These are phyloP conservation scores for Spea hammondii DNA, from an alignment of 2,797 vertebrate species.

Conservation along the genomic window DNA sequence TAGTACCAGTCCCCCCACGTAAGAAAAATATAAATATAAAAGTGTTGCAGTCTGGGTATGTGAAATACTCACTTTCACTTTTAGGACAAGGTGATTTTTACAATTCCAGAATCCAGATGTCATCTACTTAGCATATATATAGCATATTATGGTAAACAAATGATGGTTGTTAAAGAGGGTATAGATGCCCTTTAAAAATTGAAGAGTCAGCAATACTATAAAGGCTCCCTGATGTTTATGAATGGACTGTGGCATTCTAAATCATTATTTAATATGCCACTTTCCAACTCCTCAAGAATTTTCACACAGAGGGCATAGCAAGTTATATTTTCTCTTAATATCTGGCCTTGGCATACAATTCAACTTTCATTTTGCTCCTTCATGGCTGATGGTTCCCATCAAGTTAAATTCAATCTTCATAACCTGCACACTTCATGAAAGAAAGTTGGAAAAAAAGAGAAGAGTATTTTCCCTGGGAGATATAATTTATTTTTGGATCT, in stretches of 20 bases:
- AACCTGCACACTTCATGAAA: conserved; percentile 58
- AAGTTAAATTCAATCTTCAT: conserved; percentile 74
- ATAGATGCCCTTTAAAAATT: conserved; percentile 3
- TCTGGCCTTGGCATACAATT: conserved; percentile 54
- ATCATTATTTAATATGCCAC: conserved; percentile 43
- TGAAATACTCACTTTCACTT: not conserved
- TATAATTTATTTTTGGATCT: conserved; percentile 77
- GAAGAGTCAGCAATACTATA: conserved; percentile 4
- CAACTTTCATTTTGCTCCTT: conserved; percentile 70
- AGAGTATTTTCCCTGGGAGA: conserved; percentile 65
- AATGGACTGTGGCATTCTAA: conserved; percentile 31
- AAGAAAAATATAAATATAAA: too few species aligned
- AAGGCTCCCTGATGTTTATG: conserved; percentile 16
- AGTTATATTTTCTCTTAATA: conserved; percentile 25
- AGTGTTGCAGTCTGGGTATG: too few species aligned
- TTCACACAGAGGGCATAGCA: not conserved
- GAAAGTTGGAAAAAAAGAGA: conserved; percentile 58
- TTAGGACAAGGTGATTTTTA: not conserved
- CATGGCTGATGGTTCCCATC: conserved; percentile 70
- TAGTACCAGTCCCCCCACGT: too few species aligned
- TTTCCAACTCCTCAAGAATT: conserved; percentile 22
- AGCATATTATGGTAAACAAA: not conserved
- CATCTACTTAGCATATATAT: conserved; percentile 4
- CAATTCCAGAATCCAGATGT: not conserved
- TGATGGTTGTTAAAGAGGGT: not conserved